These are phyloP conservation scores for Prionailurus viverrinus DNA, from an alignment of 2,113 vertebrate genomes.

Conservation along the genomic window DNA sequence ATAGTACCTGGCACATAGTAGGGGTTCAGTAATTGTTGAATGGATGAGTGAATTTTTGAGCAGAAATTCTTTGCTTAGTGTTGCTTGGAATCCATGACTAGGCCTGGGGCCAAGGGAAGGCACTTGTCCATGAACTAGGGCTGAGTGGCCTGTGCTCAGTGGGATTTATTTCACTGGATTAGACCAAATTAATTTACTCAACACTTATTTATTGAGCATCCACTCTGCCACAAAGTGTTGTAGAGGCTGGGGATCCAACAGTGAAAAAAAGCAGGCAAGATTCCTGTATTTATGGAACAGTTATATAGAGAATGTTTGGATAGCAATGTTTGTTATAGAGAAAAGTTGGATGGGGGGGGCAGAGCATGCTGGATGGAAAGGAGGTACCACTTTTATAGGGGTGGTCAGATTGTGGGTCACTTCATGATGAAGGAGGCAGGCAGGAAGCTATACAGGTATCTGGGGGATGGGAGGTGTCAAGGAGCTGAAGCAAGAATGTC, in stretches of 20 bases:
- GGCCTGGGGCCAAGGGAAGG: no score
- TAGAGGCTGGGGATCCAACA: background rate
- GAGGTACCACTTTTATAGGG: background rate
- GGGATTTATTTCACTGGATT: background rate
- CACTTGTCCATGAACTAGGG: background rate
- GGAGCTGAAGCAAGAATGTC: background rate
- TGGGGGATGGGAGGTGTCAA: background rate
- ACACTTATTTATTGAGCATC: background rate
- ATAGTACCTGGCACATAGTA: background rate
- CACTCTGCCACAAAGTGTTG: background rate
- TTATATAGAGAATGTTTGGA: background rate
- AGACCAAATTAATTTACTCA: background rate
- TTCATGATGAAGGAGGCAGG: background rate
- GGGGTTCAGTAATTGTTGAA: background rate
- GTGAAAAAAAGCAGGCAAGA: background rate
- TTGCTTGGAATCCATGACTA: background rate
- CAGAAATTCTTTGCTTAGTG: background rate
- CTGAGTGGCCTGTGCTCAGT: background rate
- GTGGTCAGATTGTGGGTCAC: background rate
- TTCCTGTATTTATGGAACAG: background rate
- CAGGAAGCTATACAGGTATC: background rate
- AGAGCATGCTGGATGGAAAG: background rate
- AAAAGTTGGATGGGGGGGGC: background rate
- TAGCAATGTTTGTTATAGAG: background rate
- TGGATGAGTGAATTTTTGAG: background rate